Percentiles rank a stretch among this genome's conserved stretches.
These are phyloP conservation scores for Vannuccia rotundouncinata DNA, from an alignment of 2,888 invertebrate genomes.

Conservation along the genomic window DNA sequence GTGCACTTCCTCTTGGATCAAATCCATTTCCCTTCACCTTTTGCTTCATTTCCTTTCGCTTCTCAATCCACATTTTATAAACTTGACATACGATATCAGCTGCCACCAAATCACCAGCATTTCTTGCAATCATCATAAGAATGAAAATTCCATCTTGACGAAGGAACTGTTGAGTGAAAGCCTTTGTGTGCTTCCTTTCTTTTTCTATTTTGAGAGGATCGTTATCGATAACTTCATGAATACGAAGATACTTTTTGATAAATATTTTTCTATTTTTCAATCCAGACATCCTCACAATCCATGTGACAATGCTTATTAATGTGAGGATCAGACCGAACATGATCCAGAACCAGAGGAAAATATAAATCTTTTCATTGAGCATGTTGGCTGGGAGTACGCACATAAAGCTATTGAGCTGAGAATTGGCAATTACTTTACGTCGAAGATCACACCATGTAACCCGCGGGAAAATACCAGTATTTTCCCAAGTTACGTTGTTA, in stretches of 20 bases:
- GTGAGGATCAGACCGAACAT: background rate
- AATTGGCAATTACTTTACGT: background rate
- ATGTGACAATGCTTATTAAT: background rate
- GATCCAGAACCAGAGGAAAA: too few relatives aligned
- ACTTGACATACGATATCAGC: background rate
- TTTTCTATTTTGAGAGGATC: background rate
- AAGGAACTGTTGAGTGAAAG: background rate
- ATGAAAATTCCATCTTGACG: background rate
- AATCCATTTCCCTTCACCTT: too few relatives aligned
- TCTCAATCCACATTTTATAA: background rate
- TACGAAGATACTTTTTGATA: background rate
- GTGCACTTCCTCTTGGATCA: too few relatives aligned
- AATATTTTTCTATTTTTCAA: background rate
- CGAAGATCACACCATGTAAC: background rate
- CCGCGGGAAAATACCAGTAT: background rate
- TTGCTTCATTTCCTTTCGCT: too few relatives aligned
- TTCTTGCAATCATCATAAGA: background rate
- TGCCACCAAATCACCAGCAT: background rate
- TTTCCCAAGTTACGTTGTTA: too few relatives aligned
- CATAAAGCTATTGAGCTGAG: background rate
- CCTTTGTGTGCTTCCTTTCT: background rate
- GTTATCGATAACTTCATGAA: too few relatives aligned
- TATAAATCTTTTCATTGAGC: too few relatives aligned
- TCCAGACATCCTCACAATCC: background rate
- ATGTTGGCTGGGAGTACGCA: too few relatives aligned